Percentiles rank a stretch among this genome's conserved stretches.
Conservation (phyloP, 1,140 invertebrate genomes). For the Cataglyphis hispanica region DNA sequence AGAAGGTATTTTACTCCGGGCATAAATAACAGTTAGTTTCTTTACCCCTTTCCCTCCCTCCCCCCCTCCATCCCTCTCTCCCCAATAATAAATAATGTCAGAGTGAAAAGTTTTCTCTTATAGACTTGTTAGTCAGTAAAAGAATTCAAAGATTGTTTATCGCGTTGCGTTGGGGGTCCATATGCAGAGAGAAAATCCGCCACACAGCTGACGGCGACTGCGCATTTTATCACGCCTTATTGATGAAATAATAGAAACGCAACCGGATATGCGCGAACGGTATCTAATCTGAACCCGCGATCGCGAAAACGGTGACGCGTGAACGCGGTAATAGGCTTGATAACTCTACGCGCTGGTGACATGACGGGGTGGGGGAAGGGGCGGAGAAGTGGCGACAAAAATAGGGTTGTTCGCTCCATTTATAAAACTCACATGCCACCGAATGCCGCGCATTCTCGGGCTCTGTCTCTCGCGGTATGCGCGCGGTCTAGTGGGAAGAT, state of each 20-base stretch:
- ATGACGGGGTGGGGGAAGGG: too few species aligned
- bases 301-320: constrained; percentile 53
- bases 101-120: neutral
- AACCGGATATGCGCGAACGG: constrained; percentile 57
- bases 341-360: constrained; percentile 11
- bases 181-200: constrained; percentile 46
- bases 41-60: neutral
- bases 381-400: constrained; percentile 53
- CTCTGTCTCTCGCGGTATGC: neutral
- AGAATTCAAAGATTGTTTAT: constrained; percentile 59
- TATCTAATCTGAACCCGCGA: constrained; percentile 60
- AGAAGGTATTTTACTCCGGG: constrained; percentile 9
- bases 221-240: constrained; percentile 65
- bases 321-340: constrained; percentile 55
- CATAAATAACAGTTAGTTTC: constrained; percentile 39
- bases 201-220: constrained; percentile 29
- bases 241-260: constrained; percentile 69
- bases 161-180: constrained; percentile 35
- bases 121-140: neutral
- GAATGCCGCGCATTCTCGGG: constrained; percentile 57
- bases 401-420: constrained; percentile 37
- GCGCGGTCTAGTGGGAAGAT: constrained; percentile 27
- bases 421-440: constrained; percentile 18
- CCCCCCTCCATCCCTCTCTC: neutral
- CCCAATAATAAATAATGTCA: constrained; percentile 37